Conservation (phyloP, 2,797 vertebrate genomes). For the Leptodactylus fallax region DNA sequence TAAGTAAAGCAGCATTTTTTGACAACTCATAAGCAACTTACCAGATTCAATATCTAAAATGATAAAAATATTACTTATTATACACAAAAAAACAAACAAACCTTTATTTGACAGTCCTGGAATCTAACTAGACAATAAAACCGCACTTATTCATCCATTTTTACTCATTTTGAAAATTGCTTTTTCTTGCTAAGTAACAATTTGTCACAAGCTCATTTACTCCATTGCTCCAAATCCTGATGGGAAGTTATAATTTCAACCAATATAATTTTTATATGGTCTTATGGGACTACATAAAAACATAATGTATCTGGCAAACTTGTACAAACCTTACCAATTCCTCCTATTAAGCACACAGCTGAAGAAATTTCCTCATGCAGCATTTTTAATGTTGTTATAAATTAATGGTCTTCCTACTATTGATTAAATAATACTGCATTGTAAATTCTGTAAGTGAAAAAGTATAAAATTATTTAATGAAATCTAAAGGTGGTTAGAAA, state of each 20-base stretch:
- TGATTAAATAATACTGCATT: constrained; percentile 59
- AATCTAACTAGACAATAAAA: constrained; percentile 23
- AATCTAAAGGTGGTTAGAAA: constrained; percentile 34
- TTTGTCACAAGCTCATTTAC: constrained; percentile 49
- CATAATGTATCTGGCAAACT: constrained; percentile 55
- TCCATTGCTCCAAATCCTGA: constrained; percentile 48
- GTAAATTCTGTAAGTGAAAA: constrained; percentile 49
- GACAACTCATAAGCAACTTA: not conserved
- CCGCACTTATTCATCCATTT: constrained; percentile 42
- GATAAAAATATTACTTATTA: not conserved
- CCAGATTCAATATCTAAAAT: not conserved
- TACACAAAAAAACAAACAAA: not conserved
- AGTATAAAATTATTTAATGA: constrained; percentile 28
- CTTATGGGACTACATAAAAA: constrained; percentile 52
- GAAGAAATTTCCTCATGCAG: constrained; percentile 49
- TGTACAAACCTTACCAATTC: constrained; percentile 30
- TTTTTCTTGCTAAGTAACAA: constrained; percentile 50
- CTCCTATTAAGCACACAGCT: constrained; percentile 59
- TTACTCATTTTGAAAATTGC: constrained; percentile 50
- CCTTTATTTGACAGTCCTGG: constrained; percentile 9
- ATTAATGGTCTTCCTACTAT: constrained; percentile 39
- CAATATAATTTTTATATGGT: constrained; percentile 63
- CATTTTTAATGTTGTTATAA: constrained; percentile 46
- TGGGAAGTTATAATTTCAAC: constrained; percentile 56
- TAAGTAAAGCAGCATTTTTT: not conserved